Evolutionary conservation across 2,888 invertebrate genomes (phyloP), one percentile per base, ranked within the genome.

Genomic region (Trachelus tabidus): DNA sequence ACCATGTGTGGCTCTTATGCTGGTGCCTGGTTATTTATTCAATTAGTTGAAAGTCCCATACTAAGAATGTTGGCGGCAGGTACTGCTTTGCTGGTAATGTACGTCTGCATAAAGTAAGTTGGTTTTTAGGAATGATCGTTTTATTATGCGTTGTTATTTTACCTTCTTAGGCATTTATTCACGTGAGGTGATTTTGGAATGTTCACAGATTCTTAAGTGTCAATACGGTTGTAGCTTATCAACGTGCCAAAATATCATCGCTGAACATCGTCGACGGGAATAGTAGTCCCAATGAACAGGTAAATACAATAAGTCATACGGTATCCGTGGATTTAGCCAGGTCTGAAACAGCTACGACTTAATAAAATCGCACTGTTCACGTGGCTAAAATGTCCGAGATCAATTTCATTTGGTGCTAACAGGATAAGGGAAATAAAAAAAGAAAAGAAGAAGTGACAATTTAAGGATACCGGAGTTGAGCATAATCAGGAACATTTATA

Each of bases 141-240:
- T 40, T 33, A n/a, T 35, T 33, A 34, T 69, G 23, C 69, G 3
- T 75, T 23, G 56, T 9, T 9, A 56, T 23, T 56, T 56, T 9
- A 56, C 1, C 2, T 56, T 23, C 9, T 56, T 15, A 23, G 23
- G 23, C 23, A 56, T 56, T 56, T 9, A 1, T 56, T 56, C 56
- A 23, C 9, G 56, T 23, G 23, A 2, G 15, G 56, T 23, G 2
- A 56, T 56, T 56, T 56, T 56, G 56, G 23, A 56, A 56, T 84
- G 81, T 81, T 92, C 91, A 6, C 92, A 97, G 98, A 91, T 96
- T 96, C 91, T 93, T 98, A 83, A 96, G 97, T 81, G 95, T 96
- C 90, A 97, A 97, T 89, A 97, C 97, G 2, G 95, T 97, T 75
- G 95, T 96, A 78, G 97, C 97, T n/a, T 97, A 97, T 93, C 97